Evolutionary conservation across 2,888 invertebrate genomes (phyloP), one percentile per base, ranked within the genome.

Genomic region (Gastrophysa polygoni): DNA sequence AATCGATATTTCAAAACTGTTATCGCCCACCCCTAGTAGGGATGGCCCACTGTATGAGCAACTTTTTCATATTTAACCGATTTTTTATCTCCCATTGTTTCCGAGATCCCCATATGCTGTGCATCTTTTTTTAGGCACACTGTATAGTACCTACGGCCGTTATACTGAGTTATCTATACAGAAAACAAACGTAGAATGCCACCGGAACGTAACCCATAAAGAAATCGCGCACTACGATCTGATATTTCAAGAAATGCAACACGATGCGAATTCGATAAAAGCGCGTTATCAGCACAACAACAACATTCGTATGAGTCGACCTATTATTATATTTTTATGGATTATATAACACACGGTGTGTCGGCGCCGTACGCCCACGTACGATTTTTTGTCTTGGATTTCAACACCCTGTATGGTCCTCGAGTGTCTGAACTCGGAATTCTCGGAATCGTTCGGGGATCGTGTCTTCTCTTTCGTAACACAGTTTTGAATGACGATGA

Each of bases 271-370:
- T 55, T 62, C 52, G 55, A 68, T 61, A 3, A 63, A 65, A 65
- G 47, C 59, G 68, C 65, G 52, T 11, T 24, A 44, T 65, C 51
- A 63, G 69, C 69, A 64, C 59, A 63, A 47, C 56, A 63, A 50
- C 59, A 58, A 54, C 54, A 61, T 54, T 46, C 34, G 43, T 47
- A 56, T 59, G 49, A 48, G 58, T 59, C 61, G 32, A 46, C 52
- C 47, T 47, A 47, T 55, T 61, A n/a, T n/a, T n/a, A 56, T 60
- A 38, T 64, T 63, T 59, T 61, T 59, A 57, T 61, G 58, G 32
- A 63, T 68, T 68, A 68, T 59, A 64, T 67, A 64, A 66, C 63
- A 66, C 63, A 68, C 57, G 66, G 67, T 70, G 68, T 68, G 70
- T 68, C 63, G 66, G 65, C 64, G 66, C 68, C 68, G 60, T 57